Evolutionary conservation across 2,113 vertebrate genomes (phyloP).

Genomic region (Ochotona curzoniae): DNA sequence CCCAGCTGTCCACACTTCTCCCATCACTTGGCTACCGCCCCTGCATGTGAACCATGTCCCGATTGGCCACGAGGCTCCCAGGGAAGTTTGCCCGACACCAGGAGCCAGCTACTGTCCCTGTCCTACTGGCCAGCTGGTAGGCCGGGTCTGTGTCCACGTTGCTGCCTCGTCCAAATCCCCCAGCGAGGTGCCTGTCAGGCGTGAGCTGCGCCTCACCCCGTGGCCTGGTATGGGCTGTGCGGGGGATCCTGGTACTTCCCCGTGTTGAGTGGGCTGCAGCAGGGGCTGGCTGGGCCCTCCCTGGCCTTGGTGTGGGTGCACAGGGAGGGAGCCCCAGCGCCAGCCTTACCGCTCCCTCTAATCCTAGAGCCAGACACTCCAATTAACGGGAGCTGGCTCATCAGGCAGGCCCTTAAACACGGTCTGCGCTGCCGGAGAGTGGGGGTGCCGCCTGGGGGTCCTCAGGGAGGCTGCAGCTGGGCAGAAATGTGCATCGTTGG

Average conservation of each 20-base stretch:
- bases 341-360: neutral
- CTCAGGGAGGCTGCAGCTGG: neutral
- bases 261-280: no score
- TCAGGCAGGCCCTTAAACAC: neutral
- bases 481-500: no score
- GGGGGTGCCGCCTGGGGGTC: neutral
- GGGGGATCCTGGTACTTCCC: no score
- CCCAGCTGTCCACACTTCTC: neutral
- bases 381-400: conserved; percentile 56
- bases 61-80: accelerated
- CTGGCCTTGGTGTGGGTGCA: no score
- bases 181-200: no score
- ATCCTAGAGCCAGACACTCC: conserved; percentile 68
- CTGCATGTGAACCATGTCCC: accelerated
- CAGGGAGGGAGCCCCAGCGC: no score
- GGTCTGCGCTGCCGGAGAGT: neutral
- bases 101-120: neutral
- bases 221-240: neutral
- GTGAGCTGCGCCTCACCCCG: no score
- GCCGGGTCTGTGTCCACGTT: neutral
- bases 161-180: no score
- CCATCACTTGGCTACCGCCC: neutral
- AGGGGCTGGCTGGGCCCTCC: no score
- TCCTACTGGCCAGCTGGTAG: neutral
- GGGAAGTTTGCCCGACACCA: neutral